A percentile compares a stretch with the other conserved stretches of the same genome.
Evolutionary conservation across 2,797 vertebrate genomes (phyloP).

Genomic region (Sebastes jordani): DNA sequence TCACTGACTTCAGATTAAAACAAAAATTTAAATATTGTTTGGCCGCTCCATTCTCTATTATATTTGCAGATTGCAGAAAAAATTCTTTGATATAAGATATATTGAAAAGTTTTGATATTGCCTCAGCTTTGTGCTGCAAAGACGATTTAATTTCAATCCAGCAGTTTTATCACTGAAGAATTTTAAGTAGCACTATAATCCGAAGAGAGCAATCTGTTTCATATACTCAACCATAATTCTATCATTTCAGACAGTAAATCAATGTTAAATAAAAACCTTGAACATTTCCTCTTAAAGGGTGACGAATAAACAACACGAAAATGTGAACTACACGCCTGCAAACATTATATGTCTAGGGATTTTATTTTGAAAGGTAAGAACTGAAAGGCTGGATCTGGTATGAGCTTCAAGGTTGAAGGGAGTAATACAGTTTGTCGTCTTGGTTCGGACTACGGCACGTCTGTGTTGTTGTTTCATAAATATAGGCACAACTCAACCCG

Average conservation of each 20-base stretch:
- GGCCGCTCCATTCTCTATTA: not conserved
- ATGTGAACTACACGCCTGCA: no score
- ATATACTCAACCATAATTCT: not conserved
- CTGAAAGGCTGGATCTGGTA: not conserved
- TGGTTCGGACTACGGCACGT: no score
- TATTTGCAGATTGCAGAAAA: not conserved
- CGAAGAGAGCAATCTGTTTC: not conserved
- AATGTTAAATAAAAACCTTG: not conserved
- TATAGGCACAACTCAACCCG: not conserved
- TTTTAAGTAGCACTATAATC: not conserved
- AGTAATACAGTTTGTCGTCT: no score
- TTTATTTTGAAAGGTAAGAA: not conserved
- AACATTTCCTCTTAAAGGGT: not conserved
- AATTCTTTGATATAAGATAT: not conserved
- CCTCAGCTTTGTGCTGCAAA: not conserved
- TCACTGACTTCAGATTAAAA: conserved; percentile 8
- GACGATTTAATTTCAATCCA: not conserved
- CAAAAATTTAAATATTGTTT: not conserved
- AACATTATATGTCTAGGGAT: not conserved
- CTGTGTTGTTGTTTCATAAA: not conserved
- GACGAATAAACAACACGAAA: no score
- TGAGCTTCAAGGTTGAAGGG: not conserved
- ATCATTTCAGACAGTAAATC: not conserved
- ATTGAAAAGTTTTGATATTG: not conserved
- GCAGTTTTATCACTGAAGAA: not conserved